These are phyloP conservation scores for Chloroclystis v-ata DNA, from an alignment of 2,888 invertebrate species.

Conservation along the genomic window DNA sequence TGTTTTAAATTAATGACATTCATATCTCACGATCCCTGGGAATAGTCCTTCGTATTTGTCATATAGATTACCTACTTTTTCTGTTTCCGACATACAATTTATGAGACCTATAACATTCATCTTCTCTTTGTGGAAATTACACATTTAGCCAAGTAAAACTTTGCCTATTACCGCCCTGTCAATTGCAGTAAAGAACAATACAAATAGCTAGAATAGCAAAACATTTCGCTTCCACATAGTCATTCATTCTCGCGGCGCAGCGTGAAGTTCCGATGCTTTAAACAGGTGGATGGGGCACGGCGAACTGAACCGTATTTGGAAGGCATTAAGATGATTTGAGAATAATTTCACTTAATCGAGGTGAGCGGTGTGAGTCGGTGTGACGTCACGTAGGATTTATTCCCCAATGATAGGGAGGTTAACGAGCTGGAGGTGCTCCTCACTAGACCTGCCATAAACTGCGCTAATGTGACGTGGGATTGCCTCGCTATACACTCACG, in stretches of 20 bases:
- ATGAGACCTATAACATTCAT: conserved; percentile 40
- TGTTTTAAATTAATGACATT: conserved; percentile 61
- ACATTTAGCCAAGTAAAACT: conserved; percentile 31
- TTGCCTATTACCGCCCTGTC: conserved; percentile 30
- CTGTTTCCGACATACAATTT: conserved; percentile 49
- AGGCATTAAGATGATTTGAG: conserved; percentile 35
- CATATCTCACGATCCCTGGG: conserved; percentile 56
- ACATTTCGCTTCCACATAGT: conserved; percentile 43
- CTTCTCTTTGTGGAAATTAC: conserved; percentile 34
- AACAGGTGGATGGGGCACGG: conserved; percentile 28
- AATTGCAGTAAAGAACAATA: conserved; percentile 33
- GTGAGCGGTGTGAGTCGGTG: conserved; percentile 35
- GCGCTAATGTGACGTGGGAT: conserved; percentile 56
- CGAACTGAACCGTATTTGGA: conserved; percentile 37
- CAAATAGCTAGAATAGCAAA: conserved; percentile 38
- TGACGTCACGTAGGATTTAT: conserved; percentile 53
- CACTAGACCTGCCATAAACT: conserved; percentile 58
- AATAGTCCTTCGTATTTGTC: conserved; percentile 64
- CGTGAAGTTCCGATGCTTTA: conserved; percentile 42
- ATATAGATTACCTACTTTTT: conserved; percentile 67
- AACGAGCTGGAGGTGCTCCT: conserved; percentile 58
- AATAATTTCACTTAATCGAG: conserved; percentile 39
- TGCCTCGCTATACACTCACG: conserved; percentile 38
- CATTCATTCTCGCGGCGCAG: conserved; percentile 40
- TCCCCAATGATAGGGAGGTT: conserved; percentile 56